Conservation (phyloP, 2,888 invertebrate genomes). For the Plagodis dolabraria region DNA sequence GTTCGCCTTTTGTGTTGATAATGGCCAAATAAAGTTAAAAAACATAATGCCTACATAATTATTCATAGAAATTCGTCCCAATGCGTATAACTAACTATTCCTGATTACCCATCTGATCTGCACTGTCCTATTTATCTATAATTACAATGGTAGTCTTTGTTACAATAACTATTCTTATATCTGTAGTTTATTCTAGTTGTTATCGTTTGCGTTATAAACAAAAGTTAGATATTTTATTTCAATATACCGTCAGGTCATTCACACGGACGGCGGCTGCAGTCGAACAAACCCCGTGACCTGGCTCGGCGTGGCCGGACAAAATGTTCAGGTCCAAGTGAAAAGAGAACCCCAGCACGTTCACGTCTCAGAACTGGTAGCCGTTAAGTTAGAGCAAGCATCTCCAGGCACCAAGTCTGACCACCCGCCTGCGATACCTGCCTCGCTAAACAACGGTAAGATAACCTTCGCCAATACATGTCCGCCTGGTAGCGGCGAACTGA, state of each 20-base stretch:
- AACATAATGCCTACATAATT: no score
- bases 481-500: constrained; percentile 39
- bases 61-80: no score
- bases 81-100: no score
- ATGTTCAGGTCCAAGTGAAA: constrained; percentile 86
- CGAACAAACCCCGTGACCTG: constrained; percentile 89
- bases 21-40: no score
- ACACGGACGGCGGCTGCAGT: constrained; percentile 87
- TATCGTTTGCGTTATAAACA: neutral
- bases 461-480: constrained; percentile 26
- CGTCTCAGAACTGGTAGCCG: constrained; percentile 85
- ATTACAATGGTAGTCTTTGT: neutral
- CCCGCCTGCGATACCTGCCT: constrained; percentile 72
- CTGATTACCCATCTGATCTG: no score
- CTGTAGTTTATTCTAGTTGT: no score
- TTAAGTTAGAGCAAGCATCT: constrained; percentile 88
- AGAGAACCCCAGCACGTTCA: constrained; percentile 86
- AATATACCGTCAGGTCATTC: constrained; percentile 58
- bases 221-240: neutral
- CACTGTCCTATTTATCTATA: neutral
- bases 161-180: no score
- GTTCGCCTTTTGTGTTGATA: no score
- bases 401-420: constrained; percentile 85
- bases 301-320: constrained; percentile 77
- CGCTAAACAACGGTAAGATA: constrained; percentile 72